A percentile compares a stretch with the other conserved stretches of the same genome.
phyloP scores from a whole-genome alignment of 2,888 invertebrate species.

The Epistrophe eligans region DNA sequence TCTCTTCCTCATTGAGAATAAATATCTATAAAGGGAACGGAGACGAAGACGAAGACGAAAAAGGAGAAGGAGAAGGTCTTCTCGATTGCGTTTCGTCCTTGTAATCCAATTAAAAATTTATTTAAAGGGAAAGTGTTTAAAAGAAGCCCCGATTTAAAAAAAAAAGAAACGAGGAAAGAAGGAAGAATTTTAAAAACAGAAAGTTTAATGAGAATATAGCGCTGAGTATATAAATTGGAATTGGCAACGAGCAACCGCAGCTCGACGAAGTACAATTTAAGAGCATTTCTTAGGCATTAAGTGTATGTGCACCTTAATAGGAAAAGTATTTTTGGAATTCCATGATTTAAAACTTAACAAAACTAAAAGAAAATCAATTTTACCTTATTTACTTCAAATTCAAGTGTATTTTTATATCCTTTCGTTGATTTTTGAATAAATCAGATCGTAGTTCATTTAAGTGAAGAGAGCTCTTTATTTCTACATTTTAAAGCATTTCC shows the following conservation, averaged over 20 bases:
- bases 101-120: constrained; percentile 66
- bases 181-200: constrained; percentile 21
- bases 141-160: not conserved
- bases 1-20: constrained; percentile 18
- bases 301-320: not conserved
- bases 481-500: no score
- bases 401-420: not conserved
- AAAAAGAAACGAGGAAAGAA: not conserved
- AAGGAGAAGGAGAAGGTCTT: not conserved
- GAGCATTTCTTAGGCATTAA: not conserved
- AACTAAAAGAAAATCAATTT: not conserved
- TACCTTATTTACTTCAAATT: not conserved
- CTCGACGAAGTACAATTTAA: not conserved
- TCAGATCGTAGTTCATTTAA: no score
- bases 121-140: constrained; percentile 59
- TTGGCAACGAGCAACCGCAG: not conserved
- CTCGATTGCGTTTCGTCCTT: constrained; percentile 42
- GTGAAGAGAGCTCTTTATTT: no score
- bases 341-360: not conserved
- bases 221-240: not conserved
- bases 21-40: not conserved
- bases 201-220: constrained; percentile 24
- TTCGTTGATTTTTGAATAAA: not conserved
- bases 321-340: not conserved
- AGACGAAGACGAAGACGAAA: not conserved